Base-by-base conservation (phyloP, 2,888 invertebrate species). In the Flexamia atlantica region DNA sequence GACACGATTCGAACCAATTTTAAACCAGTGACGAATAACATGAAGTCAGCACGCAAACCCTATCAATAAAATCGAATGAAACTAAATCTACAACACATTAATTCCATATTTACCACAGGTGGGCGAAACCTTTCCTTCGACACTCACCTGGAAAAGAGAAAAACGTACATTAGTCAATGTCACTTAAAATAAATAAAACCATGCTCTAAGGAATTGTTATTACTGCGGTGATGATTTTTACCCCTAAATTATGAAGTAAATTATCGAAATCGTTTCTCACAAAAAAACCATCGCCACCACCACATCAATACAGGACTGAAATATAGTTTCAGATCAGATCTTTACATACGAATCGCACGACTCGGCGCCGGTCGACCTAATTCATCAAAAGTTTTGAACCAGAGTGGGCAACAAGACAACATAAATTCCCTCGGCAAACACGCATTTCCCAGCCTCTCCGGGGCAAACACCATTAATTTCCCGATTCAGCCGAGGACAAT, bases 401-500 rank as follows among this genome's bases (percentile, higher is more conserved):
- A 64, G 57, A 23, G 57, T 23, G 57, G 30, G 28, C 64, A 64
- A 64, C 64, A 14, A 30, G 57, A 57, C 57, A 57, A 57, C 57
- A 23, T 64, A 64, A 64, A 64, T 64, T 28, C 64, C 23, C 64
- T 9, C 53, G 64, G 64, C 64, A 28, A 57, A 64, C 64, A 64
- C 30, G 64, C 64, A 30, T 64, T 64, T 64, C 64, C 64, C 64
- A 30, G 64, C 64, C 25, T 30, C 57, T 46, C 14, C 14, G 17
- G 46, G 2, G 12, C 46, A 17, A 17, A 23, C 17, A 14, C 64
- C 64, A 64, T 64, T 64, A 64, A 64, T 64, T 64, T 64, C 28
- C 64, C 64, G 30, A 64, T 64, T 64, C 64, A 64, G 28, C 57
- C 25, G 57, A 14, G 28, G 64, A 30, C 57, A 28, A 64, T 30